Conservation (phyloP, 2,888 invertebrate genomes). For the Lochmaea capreae region DNA sequence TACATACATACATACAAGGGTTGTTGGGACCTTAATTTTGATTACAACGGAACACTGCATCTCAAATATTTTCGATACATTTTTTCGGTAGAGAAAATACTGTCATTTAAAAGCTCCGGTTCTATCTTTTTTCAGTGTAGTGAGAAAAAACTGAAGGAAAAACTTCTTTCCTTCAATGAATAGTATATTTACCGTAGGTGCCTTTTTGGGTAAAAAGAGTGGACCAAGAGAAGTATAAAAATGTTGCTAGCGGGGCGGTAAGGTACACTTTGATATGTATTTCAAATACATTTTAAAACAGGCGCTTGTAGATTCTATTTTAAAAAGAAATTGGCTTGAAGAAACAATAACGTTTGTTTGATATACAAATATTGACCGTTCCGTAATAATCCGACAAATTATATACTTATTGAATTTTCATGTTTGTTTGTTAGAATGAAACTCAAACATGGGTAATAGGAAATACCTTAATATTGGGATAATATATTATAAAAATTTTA, state of each 20-base stretch:
- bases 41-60: no score
- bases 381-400: slow-evolving; percentile 38
- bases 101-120: not conserved
- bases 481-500: not conserved
- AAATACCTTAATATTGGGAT: not conserved
- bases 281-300: slow-evolving; percentile 60
- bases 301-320: slow-evolving; percentile 35
- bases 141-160: slow-evolving; percentile 34
- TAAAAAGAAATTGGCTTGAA: slow-evolving; percentile 35
- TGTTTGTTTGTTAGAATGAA: slow-evolving; percentile 38
- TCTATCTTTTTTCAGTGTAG: slow-evolving; percentile 1
- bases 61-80: no score
- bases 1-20: no score
- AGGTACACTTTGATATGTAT: slow-evolving; percentile 59
- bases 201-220: slow-evolving; percentile 51
- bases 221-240: slow-evolving; percentile 59
- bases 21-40: no score
- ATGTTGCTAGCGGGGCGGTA: slow-evolving; percentile 50
- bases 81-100: no score
- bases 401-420: slow-evolving; percentile 38
- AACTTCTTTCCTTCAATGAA: slow-evolving; percentile 61
- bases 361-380: slow-evolving; percentile 39
- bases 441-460: slow-evolving; percentile 19
- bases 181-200: slow-evolving; percentile 59
- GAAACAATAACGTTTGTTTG: slow-evolving; percentile 43